These are phyloP conservation scores for Melipona bicolor DNA, from an alignment of 2,888 invertebrate species.

Conservation along the genomic window DNA sequence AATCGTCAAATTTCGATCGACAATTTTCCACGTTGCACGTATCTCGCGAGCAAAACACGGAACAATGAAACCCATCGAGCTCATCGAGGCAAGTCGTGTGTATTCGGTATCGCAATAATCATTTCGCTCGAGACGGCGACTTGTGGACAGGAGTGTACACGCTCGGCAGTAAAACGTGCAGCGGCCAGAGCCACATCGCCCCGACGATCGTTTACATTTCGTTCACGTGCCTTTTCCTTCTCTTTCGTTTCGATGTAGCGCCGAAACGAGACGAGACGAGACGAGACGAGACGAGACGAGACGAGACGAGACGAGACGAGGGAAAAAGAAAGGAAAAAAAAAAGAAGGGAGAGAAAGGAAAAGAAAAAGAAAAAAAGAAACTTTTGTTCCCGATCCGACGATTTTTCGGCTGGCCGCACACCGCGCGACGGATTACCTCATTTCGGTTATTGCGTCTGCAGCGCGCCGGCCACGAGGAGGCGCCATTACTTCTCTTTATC, in stretches of 20 bases:
- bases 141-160: slow-evolving; percentile 31
- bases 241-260: slow-evolving; percentile 52
- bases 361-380: not conserved
- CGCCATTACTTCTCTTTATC: slow-evolving; percentile 35
- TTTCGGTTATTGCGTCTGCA: slow-evolving; percentile 50
- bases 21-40: too few species aligned
- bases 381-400: slow-evolving; percentile 39
- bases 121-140: not conserved
- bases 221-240: slow-evolving; percentile 58
- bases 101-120: too few species aligned
- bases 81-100: too few species aligned
- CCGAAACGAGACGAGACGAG: not conserved
- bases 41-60: too few species aligned
- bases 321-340: too few species aligned
- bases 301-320: too few species aligned
- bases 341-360: too few species aligned
- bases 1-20: too few species aligned
- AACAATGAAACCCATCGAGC: too few species aligned
- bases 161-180: slow-evolving; percentile 48
- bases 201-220: slow-evolving; percentile 64
- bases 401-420: slow-evolving; percentile 30
- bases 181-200: slow-evolving; percentile 10
- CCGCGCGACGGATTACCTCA: slow-evolving; percentile 50
- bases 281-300: too few species aligned
- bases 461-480: not conserved